phyloP scores from a whole-genome alignment of 92 coral and sea anemone species.

The Phenganax stokvisi region DNA sequence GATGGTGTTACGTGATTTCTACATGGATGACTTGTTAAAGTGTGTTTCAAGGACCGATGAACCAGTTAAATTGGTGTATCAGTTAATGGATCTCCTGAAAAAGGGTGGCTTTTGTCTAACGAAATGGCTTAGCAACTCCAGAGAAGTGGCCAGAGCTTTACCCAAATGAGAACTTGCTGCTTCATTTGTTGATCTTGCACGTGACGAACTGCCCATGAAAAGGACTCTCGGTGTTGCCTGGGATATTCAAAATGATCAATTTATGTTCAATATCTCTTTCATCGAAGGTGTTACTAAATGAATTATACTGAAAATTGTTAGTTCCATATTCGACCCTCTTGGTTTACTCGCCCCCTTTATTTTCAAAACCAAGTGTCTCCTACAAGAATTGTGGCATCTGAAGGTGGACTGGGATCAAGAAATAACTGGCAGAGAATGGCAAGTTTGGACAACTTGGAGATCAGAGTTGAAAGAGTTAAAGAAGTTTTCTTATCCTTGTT shows the following conservation, averaged over 20 bases:
- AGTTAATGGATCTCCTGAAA: neutral
- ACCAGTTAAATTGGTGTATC: neutral
- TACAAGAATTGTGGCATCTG: conserved; percentile 44
- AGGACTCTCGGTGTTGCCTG: conserved; percentile 10
- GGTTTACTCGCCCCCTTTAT: conserved; percentile 43
- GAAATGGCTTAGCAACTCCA: neutral
- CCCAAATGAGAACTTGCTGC: neutral
- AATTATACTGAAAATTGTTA: conserved; percentile 18
- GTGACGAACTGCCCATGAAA: neutral
- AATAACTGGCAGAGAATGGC: conserved; percentile 27
- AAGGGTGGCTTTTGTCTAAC: neutral
- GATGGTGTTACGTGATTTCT: too few relatives aligned
- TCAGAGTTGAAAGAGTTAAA: conserved; percentile 2
- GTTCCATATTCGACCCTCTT: conserved; percentile 44
- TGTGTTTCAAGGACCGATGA: neutral
- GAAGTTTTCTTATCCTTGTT: neutral
- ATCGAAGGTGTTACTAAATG: neutral
- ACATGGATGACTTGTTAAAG: neutral
- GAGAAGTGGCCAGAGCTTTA: conserved; percentile 6
- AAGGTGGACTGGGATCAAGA: conserved; percentile 46
- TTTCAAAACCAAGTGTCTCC: conserved; percentile 40
- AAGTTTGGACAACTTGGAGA: conserved; percentile 40
- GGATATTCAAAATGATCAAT: neutral
- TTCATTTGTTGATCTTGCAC: neutral
- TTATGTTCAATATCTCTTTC: neutral